Base-by-base conservation (phyloP, 2,113 vertebrate genomes). In the Scophthalmus maximus region DNA sequence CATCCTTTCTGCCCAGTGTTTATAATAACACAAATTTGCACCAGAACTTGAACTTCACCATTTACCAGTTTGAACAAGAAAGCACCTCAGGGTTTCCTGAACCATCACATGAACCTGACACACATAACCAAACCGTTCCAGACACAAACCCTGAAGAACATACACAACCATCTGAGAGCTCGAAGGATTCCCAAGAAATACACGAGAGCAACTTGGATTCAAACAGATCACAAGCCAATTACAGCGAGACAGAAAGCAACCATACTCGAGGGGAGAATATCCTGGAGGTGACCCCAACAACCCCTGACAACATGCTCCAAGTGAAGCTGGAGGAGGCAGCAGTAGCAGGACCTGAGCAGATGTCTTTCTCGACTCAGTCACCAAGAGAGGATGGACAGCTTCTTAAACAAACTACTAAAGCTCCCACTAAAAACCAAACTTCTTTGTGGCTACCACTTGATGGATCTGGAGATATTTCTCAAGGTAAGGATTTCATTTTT, bases 401-500 rank as follows among this genome's bases (percentile, higher is more conserved):
- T 61, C 46, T 60, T 12, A 77, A 42, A 29, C 50, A 73, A 78
- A 59, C 68, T 11, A 76, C 66, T 14, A 30, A 65, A 57, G 57
- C 64, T 25, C 32, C 79, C 22, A 26, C 6, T 0, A 22, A 52
- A 18, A 67, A 81, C 0, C 22, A n/a, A 1, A 74, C 69, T 14
- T 76, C 79, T 27, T 0, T 58, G 1, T 89, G 59, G 78, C 23
- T 51, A 17, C n/a, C 42, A 20, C 8, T 55, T 34, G 88, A 89
- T 32, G 90, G 87, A 1, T 92, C 90, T 72, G 90, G 88, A 75
- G 87, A 92, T 63, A 10, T 32, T 58, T 83, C 73, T 52, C 74
- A 87, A 83, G 91, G 91, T 92, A 85, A 29, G 50, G 22, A 29
- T 25, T 32, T 32, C 8, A 32, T 32, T 32, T 5, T 32, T 32